These are phyloP conservation scores for Apotomis capreana DNA, from an alignment of 2,888 invertebrate genomes.

Conservation along the genomic window DNA sequence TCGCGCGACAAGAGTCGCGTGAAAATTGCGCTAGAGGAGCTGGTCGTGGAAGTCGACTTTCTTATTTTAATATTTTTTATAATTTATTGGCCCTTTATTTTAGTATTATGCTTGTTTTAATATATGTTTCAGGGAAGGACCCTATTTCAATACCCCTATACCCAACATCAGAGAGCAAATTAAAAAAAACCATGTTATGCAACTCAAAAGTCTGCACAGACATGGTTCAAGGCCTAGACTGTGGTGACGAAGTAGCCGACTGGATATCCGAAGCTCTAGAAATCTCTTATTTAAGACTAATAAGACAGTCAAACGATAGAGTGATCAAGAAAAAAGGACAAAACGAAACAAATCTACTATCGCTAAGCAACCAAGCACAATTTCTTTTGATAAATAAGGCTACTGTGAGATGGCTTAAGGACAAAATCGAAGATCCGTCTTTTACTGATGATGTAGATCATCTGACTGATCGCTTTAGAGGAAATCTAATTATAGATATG, in stretches of 20 bases:
- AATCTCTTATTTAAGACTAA: constrained; percentile 86
- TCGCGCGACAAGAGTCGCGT: too few species aligned
- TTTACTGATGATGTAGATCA: constrained; percentile 81
- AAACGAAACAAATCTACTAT: constrained; percentile 64
- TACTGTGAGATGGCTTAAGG: constrained; percentile 88
- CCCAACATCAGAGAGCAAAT: constrained; percentile 49
- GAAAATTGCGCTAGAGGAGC: too few species aligned
- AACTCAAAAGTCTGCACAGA: constrained; percentile 94
- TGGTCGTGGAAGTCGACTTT: too few species aligned
- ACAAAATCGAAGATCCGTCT: constrained; percentile 81
- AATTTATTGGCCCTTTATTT: background rate
- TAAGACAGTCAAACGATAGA: constrained; percentile 83
- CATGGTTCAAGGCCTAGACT: constrained; percentile 90
- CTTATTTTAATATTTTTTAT: too few species aligned
- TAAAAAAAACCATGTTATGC: constrained; percentile 79
- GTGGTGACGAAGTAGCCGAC: constrained; percentile 90
- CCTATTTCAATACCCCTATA: constrained; percentile 82
- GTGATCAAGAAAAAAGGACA: constrained; percentile 62
- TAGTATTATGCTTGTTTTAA: background rate
- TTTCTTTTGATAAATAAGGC: constrained; percentile 91
- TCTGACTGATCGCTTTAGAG: constrained; percentile 91
- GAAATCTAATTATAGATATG: constrained; percentile 93
- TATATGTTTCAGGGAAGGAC: constrained; percentile 73
- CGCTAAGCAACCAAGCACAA: constrained; percentile 93
- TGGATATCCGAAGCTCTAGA: constrained; percentile 92